These are phyloP conservation scores for Phymanthus crucifer DNA, from an alignment of 92 coral and sea anemone species.

Conservation along the genomic window DNA sequence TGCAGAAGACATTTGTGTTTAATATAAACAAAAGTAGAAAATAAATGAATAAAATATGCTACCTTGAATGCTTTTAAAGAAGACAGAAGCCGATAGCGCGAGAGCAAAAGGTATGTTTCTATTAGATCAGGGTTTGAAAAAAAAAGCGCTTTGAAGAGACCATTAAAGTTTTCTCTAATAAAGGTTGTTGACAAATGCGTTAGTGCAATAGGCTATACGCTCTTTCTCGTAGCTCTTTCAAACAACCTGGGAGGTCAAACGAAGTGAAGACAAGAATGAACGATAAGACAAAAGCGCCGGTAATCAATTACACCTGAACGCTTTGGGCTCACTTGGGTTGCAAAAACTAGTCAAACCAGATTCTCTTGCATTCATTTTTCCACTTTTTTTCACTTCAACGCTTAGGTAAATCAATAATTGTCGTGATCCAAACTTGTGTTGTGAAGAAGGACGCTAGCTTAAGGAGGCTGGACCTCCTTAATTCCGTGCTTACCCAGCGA, in stretches of 20 bases:
- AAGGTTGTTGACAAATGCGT: conserved; percentile 1
- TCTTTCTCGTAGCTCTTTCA: neutral
- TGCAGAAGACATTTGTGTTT: no score
- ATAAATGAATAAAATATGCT: no score
- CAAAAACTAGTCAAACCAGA: neutral
- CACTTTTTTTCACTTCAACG: neutral
- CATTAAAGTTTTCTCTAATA: neutral
- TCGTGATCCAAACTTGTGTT: no score
- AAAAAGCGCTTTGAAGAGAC: neutral
- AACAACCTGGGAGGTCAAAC: conserved; percentile 29
- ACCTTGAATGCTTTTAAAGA: no score
- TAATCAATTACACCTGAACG: conserved; percentile 13
- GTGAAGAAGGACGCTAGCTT: no score
- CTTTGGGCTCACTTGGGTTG: neutral
- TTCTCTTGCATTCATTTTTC: neutral
- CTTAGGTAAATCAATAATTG: no score
- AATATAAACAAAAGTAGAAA: no score
- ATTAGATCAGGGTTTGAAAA: no score
- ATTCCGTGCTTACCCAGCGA: no score
- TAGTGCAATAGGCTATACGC: neutral
- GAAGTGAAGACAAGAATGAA: neutral
- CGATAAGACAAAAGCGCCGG: neutral
- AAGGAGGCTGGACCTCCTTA: no score
- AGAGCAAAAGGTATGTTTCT: neutral
- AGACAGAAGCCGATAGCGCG: no score